Percentiles rank a stretch among this genome's conserved stretches.
Evolutionary conservation across 2,888 invertebrate species (phyloP).

Genomic region (Dermolepida albohirtum): DNA sequence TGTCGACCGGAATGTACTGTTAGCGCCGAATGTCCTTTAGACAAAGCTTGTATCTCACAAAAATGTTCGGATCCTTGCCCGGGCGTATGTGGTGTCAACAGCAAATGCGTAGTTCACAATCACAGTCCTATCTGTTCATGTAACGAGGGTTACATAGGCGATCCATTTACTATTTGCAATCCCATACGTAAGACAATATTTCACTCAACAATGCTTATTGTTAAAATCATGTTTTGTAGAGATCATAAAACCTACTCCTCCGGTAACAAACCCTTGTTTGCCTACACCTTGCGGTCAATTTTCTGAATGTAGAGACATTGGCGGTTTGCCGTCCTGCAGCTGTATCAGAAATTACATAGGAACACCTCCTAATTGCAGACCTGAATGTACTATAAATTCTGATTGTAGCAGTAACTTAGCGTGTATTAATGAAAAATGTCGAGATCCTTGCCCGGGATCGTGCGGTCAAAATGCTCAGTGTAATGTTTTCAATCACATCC

Average conservation of each 20-base stretch:
- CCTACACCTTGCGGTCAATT: slow-evolving; percentile 70
- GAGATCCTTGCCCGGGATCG: slow-evolving; percentile 82
- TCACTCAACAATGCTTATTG: background rate
- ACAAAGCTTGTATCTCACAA: slow-evolving; percentile 73
- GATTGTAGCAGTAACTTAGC: slow-evolving; percentile 80
- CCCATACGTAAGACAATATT: slow-evolving; percentile 60
- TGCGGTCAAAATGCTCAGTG: slow-evolving; percentile 82
- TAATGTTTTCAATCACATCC: slow-evolving; percentile 80
- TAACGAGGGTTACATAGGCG: slow-evolving; percentile 73
- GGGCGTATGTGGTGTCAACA: slow-evolving; percentile 81
- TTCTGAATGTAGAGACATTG: slow-evolving; percentile 70
- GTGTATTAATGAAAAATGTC: slow-evolving; percentile 82
- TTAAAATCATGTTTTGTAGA: slow-evolving; percentile 38
- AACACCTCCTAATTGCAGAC: slow-evolving; percentile 75
- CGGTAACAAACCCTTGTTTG: slow-evolving; percentile 65
- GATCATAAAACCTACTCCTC: slow-evolving; percentile 40
- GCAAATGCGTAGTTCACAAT: slow-evolving; percentile 79
- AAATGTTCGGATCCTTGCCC: slow-evolving; percentile 78
- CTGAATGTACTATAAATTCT: slow-evolving; percentile 77
- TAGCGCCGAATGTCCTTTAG: slow-evolving; percentile 72
- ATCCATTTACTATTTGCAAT: slow-evolving; percentile 76
- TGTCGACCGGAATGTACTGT: slow-evolving; percentile 77
- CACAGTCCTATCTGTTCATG: slow-evolving; percentile 84
- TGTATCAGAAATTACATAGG: slow-evolving; percentile 75
- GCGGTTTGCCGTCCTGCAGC: slow-evolving; percentile 73